A percentile compares a stretch with the other conserved stretches of the same genome.
Conservation (phyloP, 2,113 vertebrate genomes). For the Eulacestoma nigropectus region DNA sequence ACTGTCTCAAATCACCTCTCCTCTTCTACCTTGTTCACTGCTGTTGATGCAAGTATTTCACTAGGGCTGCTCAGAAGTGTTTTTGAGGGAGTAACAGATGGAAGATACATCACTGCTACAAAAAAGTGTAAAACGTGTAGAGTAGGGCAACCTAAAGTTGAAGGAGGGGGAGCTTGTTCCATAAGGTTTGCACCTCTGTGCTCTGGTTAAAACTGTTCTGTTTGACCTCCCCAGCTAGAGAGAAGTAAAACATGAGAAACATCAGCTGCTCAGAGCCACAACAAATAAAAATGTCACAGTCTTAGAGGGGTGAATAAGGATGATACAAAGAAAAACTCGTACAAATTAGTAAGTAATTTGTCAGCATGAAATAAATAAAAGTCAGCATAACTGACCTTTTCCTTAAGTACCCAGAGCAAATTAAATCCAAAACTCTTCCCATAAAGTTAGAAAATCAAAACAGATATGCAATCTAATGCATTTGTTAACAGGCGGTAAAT, state of each 20-base stretch:
- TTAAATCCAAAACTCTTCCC: not conserved
- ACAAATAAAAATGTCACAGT: not conserved
- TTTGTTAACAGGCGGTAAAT: not conserved
- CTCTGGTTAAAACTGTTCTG: not conserved
- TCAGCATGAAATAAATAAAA: not conserved
- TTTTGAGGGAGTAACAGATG: not conserved
- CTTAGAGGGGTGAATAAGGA: not conserved
- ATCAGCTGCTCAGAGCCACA: not conserved
- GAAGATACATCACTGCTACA: not conserved
- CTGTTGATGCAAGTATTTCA: not conserved
- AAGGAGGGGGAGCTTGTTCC: not conserved
- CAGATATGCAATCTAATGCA: not conserved
- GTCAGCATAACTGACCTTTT: not conserved
- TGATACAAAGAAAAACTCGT: not conserved
- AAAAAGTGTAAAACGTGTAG: not conserved
- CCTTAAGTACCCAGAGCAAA: not conserved
- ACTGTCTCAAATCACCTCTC: not conserved
- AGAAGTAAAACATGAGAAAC: not conserved
- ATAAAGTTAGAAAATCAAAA: not conserved
- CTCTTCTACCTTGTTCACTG: not conserved
- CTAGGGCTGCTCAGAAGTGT: not conserved
- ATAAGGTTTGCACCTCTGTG: not conserved
- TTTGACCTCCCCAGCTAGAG: not conserved
- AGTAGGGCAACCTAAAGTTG: not conserved
- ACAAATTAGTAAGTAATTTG: not conserved